Evolutionary conservation across 2,888 invertebrate genomes (phyloP).

Genomic region (Limenitis camilla): DNA sequence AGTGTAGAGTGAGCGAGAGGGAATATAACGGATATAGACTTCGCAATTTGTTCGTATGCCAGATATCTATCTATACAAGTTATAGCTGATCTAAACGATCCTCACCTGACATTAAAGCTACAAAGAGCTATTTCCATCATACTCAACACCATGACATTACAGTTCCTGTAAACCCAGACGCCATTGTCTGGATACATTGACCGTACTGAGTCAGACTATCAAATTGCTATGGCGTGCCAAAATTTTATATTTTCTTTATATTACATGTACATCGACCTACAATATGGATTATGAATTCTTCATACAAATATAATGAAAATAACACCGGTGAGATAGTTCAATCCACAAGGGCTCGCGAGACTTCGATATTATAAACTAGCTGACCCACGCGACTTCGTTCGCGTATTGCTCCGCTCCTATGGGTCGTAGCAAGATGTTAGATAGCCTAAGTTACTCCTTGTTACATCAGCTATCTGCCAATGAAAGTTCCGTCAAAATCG

Average conservation of each 20-base stretch:
- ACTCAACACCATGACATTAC: conserved; percentile 19
- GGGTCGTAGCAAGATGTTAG: no score
- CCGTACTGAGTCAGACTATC: conserved; percentile 23
- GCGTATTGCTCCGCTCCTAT: no score
- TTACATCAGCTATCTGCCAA: no score
- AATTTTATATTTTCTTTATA: conserved; percentile 32
- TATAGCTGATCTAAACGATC: no score
- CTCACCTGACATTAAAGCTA: neutral
- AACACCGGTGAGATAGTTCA: neutral
- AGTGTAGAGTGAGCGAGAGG: no score
- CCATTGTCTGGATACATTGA: conserved; percentile 31
- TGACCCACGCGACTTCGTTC: no score
- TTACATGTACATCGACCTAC: conserved; percentile 40
- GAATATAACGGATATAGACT: no score
- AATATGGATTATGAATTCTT: neutral
- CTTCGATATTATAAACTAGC: no score
- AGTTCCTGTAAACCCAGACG: conserved; percentile 29
- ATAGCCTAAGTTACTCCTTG: no score
- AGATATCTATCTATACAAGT: no score
- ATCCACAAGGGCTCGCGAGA: neutral
- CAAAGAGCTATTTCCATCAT: conserved; percentile 9
- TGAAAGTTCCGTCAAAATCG: no score
- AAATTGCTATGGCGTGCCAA: conserved; percentile 44
- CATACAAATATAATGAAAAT: neutral
- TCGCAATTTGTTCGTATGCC: no score